Base-by-base conservation (phyloP, 2,113 vertebrate genomes). In the Sturnira hondurensis region DNA sequence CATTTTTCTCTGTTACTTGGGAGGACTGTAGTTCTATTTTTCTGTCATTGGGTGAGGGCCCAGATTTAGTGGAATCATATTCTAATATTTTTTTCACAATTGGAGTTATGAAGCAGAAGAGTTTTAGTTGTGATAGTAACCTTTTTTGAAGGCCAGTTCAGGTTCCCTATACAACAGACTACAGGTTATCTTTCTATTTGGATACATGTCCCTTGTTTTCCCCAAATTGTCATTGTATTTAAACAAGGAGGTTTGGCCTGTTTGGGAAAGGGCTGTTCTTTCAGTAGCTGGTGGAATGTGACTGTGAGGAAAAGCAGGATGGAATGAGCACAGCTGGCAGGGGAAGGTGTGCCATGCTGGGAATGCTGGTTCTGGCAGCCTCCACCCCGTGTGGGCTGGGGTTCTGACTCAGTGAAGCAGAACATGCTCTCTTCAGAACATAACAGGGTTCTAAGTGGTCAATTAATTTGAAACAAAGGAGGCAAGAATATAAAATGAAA, bases 1-100 rank as follows among this genome's bases (percentile, higher is more conserved):
- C 84, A 89, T 78, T 90, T 82, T 82, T 58, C 54, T 77, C 28
- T 94, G 22, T 54, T 94, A 70, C 84, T 87, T 93, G 80, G 61
- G 47, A 94, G 58, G 92, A 74, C 26, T 71, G 28, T 41, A 56
- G 82, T 81, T 71, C 76, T 9, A 0, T 58, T 19, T 90, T 92
- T 93, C 52, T 83, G 22, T 85, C 67, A 33, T 28, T 88, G 82
- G 41, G 45, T 58, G 52, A 92, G 52, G n/a, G 33, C 50, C 67
- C 47, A 78, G 63, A 84, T 52, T 95, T 73, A 76, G 19, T 26
- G 77, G 73, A 89, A 83, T 95, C 67, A 73, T 89, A 89, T 31
- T 52, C 84, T 38, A 16, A 11, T 77, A 43, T 76, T 71, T 65
- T 89, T 89, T 86, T 84, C 73, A 94, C 71, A 73, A 45, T n/a